Base-by-base conservation (phyloP, 2,113 vertebrate species). In the Macquaria australasica region DNA sequence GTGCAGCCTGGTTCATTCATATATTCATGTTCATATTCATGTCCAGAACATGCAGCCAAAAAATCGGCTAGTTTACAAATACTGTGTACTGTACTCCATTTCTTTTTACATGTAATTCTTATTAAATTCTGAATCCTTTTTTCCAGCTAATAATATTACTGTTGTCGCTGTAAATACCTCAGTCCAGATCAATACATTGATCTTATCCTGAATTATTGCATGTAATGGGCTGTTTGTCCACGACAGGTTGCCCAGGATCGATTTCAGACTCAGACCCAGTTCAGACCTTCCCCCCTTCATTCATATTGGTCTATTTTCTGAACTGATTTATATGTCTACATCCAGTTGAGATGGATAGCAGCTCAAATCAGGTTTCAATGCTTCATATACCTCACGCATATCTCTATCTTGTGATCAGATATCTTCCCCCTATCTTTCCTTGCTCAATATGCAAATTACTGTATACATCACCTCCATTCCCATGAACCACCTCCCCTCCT, bases 1-100 rank as follows among this genome's bases (percentile, higher is more conserved):
- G 31, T 43, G 18, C 28, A 74, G 56, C 66, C 59, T 45, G 14
- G 1, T 70, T 68, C 51, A 83, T 87, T 10, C 48, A 31, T 31
- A 73, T 84, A 77, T 81, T 87, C 59, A 80, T 66, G 23, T 60
- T 25, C 51, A 78, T 58, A 66, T 79, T 64, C 73, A 34, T n/a
- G n/a, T n/a, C n/a, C n/a, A 41, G 16, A 73, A 48, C 43, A 77
- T 56, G 53, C 73, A 58, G 41, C 59, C 62, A 73, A 62, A 50
- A 63, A 21, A 72, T 5, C 10, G 2, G 8, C 10, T 58, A 37
- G 18, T 34, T 59, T 45, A 37, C 59, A 20, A 50, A 71, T 70
- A 39, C 31, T 43, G 31, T 58, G n/a, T 8, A 21, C 37, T 34
- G 11, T 45, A 7, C 51, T 56, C 8, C 5, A 5, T 28, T 68